Base-by-base conservation (phyloP, 1,140 invertebrate genomes). In the Hestina assimilis region DNA sequence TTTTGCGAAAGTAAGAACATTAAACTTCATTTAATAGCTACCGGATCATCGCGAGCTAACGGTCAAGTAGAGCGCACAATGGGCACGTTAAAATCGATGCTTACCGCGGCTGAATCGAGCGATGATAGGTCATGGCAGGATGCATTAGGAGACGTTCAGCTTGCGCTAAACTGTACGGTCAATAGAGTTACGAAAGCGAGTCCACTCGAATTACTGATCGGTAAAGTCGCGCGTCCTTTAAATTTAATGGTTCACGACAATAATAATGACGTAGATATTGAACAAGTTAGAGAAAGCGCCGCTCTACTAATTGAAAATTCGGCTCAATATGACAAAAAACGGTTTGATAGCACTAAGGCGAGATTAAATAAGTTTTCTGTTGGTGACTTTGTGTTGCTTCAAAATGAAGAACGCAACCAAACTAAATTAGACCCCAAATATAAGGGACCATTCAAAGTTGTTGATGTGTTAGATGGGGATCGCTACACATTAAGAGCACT, bases 21-120 rank as follows among this genome's bases (percentile, higher is more conserved):
- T 23, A 15, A 59, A 2, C 31, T 66, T 14, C 68, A 71, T 48
- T 43, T 72, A 9, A 65, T 72, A 15, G 66, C 72, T 1, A 72
- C 66, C 0, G 69, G 66, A 14, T 31, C 60, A n/a, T 43, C 38
- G 26, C 47, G 66, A 5, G 66, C 56, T 1, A 72, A 69, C 29
- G 63, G 66, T 9, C 62, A 69, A 40, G 69, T 82, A n/a, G 79
- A 82, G 50, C 63, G 79, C 4, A 56, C 67, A 14, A 78, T 79
- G 66, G 58, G 59, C 20, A 66, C 29, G 7, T 20, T 54, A 11
- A 60, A 54, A 23, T n/a, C 6, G 11, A 63, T 58, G 54, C 20
- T 63, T 8, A 63, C 50, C 0, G 28, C 41, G 0, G 38, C 46
- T 11, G 63, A 66, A n/a, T n/a, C n/a, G 23, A 43, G 19, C 7